Conservation (phyloP, 2,888 invertebrate genomes). For the Andrena bicolor region DNA sequence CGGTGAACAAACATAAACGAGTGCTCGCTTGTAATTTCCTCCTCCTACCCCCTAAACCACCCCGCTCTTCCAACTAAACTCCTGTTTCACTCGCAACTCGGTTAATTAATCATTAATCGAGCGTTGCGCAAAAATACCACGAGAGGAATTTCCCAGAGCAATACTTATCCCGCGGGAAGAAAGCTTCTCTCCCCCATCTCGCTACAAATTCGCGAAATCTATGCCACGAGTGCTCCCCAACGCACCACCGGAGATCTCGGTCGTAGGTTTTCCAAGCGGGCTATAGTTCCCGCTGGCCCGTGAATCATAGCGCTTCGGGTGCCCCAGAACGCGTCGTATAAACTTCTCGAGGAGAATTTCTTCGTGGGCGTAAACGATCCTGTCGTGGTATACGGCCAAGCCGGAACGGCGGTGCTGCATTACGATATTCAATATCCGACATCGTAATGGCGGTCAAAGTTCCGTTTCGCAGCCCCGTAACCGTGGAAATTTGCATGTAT, state of each 20-base stretch:
- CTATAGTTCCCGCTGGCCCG: constrained; percentile 18
- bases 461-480: constrained; percentile 62
- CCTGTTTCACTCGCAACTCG: background rate
- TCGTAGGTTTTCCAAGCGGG: background rate
- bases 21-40: constrained; percentile 24
- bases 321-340: constrained; percentile 46
- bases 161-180: background rate
- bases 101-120: constrained; percentile 33
- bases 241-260: background rate
- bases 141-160: background rate
- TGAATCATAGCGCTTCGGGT: constrained; percentile 47
- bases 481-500: constrained; percentile 74
- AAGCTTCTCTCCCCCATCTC: background rate
- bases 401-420: constrained; percentile 59
- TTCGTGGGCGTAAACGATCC: constrained; percentile 66
- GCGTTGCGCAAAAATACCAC: background rate
- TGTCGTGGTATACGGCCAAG: constrained; percentile 47
- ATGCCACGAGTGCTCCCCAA: background rate
- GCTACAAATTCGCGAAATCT: constrained; percentile 8
- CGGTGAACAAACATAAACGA: constrained; percentile 35
- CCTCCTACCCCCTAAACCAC: too few species aligned
- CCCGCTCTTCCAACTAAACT: background rate
- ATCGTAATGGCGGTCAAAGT: constrained; percentile 75
- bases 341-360: constrained; percentile 62
- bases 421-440: constrained; percentile 74